phyloP scores from a whole-genome alignment of 2,888 invertebrate species.

The Drosophila dives region DNA sequence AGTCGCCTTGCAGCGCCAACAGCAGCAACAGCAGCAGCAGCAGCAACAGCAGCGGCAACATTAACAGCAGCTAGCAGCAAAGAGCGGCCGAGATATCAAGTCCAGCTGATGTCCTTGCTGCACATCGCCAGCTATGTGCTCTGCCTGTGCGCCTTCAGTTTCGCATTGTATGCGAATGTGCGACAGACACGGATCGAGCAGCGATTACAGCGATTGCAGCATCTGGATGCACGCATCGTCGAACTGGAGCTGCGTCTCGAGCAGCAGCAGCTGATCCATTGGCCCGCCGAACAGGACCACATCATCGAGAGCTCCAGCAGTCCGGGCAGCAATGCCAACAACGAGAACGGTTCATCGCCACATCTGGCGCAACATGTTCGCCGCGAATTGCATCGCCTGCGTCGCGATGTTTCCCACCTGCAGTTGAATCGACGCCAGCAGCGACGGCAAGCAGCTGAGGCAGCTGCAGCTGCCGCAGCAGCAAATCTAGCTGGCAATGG shows the following conservation, averaged over 20 bases:
- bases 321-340: conserved; percentile 20
- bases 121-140: conserved; percentile 84
- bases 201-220: conserved; percentile 81
- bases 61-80: conserved; percentile 47
- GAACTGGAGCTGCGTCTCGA: conserved; percentile 81
- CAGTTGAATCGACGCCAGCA: conserved; percentile 83
- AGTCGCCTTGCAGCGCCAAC: conserved; percentile 50
- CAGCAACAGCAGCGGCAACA: conserved; percentile 35
- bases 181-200: conserved; percentile 84
- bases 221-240: conserved; percentile 84
- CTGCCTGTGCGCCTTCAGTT: conserved; percentile 84
- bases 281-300: conserved; percentile 67
- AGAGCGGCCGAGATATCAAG: conserved; percentile 54
- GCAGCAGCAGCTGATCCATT: conserved; percentile 73
- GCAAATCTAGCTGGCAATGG: conserved; percentile 82
- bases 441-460: conserved; percentile 80
- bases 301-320: conserved; percentile 48
- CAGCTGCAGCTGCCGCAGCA: conserved; percentile 67
- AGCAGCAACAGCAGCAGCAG: conserved; percentile 4
- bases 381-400: conserved; percentile 84
- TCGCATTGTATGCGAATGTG: conserved; percentile 83
- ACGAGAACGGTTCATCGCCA: conserved; percentile 29
- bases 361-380: conserved; percentile 81
- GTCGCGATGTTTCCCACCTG: conserved; percentile 84
- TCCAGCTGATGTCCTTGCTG: conserved; percentile 80